These are phyloP conservation scores for Streblospio benedicti DNA, from an alignment of 1,140 invertebrate genomes.

Conservation along the genomic window DNA sequence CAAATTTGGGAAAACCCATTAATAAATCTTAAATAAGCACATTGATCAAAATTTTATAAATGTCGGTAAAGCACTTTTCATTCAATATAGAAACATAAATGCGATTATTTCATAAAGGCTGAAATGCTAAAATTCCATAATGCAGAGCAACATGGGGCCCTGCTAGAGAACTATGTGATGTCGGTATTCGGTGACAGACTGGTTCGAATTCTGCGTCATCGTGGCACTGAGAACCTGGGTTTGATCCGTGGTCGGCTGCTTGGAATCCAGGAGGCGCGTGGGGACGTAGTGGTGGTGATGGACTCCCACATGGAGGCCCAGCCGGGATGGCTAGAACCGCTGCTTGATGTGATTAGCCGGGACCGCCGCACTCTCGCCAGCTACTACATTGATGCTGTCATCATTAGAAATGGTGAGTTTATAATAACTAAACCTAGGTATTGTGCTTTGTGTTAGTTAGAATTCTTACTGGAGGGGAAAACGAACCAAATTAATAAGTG, in stretches of 20 bases:
- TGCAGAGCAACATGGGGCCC: not conserved
- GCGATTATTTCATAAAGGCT: no score
- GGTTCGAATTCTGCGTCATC: not conserved
- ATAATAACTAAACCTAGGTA: no score
- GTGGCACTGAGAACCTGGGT: slow-evolving; percentile 48
- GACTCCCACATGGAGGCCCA: slow-evolving; percentile 89
- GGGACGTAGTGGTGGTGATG: slow-evolving; percentile 83
- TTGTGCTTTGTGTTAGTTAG: no score
- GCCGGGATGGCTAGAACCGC: slow-evolving; percentile 11
- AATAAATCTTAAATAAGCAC: no score
- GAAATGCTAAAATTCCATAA: no score
- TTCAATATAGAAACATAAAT: no score
- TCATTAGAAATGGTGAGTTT: no score
- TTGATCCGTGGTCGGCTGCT: slow-evolving; percentile 80
- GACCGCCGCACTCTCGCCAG: slow-evolving; percentile 4
- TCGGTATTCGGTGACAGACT: slow-evolving; percentile 3
- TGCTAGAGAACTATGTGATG: slow-evolving; percentile 5
- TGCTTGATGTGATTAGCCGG: slow-evolving; percentile 2
- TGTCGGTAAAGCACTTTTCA: no score
- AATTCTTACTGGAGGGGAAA: no score
- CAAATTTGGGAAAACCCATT: no score
- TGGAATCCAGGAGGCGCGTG: slow-evolving; percentile 71
- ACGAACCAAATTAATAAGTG: no score
- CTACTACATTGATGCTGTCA: slow-evolving; percentile 8
- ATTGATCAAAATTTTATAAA: no score